Conservation (phyloP, 2,797 vertebrate genomes). For the Hephaestus fuliginosus region DNA sequence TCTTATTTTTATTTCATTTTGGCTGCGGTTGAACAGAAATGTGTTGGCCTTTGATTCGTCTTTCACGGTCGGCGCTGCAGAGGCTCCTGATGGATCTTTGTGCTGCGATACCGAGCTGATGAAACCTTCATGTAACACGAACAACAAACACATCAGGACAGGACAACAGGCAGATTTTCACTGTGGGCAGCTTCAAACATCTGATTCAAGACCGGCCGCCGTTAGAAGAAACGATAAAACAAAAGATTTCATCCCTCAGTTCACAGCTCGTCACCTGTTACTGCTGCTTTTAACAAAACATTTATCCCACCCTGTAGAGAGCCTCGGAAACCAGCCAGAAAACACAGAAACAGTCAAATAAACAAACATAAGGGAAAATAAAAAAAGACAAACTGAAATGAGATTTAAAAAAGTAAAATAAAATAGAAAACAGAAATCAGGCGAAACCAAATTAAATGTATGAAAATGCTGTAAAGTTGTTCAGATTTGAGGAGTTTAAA, state of each 20-base stretch:
- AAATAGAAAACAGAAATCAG: too few relatives aligned
- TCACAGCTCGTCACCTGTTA: not conserved
- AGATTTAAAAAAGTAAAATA: too few relatives aligned
- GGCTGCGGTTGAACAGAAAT: slow-evolving; percentile 18
- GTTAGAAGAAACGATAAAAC: not conserved
- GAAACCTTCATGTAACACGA: slow-evolving; percentile 67
- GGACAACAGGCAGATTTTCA: not conserved
- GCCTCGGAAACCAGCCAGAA: not conserved
- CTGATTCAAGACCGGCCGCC: too few relatives aligned
- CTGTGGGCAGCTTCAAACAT: not conserved
- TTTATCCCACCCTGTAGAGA: not conserved
- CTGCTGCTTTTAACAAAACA: not conserved
- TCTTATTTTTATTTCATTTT: not conserved
- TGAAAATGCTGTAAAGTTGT: too few relatives aligned
- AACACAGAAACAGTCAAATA: not conserved
- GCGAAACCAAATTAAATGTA: too few relatives aligned
- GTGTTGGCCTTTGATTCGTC: slow-evolving; percentile 46
- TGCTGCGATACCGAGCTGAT: slow-evolving; percentile 58
- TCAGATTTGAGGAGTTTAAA: too few relatives aligned
- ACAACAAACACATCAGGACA: slow-evolving; percentile 20
- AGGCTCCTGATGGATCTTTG: slow-evolving; percentile 51
- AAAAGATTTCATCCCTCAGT: not conserved
- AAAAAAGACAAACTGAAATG: too few relatives aligned
- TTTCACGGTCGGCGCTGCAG: slow-evolving; percentile 40
- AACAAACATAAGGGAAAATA: too few relatives aligned